Evolutionary conservation across 2,797 vertebrate species (phyloP), one percentile per base, ranked within the genome.

Genomic region (Ptychobarbus kaznakovi): DNA sequence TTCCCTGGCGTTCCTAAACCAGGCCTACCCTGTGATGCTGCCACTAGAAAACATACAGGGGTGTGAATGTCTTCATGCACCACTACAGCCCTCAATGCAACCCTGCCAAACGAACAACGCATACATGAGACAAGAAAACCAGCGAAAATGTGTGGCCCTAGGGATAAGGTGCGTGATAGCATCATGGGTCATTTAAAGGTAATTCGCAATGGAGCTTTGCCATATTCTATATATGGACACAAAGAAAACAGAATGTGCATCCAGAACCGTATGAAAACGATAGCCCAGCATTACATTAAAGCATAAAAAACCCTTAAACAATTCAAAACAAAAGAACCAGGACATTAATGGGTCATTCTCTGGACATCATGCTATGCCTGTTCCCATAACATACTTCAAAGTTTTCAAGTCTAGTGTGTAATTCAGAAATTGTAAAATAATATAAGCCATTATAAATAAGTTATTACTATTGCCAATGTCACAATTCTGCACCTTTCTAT

Each of bases 41-140:
- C 82, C 84, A 89, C 86, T 85, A 83, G 84, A 35, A 87, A 80
- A 87, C 85, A 87, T 80, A 86, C 78, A 79, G 78, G 77, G 87
- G 79, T 82, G 88, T 87, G 84, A 73, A 90, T 86, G 82, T 89
- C 84, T 89, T 89, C 63, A 88, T 85, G 87, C 87, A 85, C 70
- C 81, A 87, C 84, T 87, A 87, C 70, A 88, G 82, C 58, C 80
- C 72, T 82, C 42, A 83, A 49, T 46, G 46, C 80, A 77, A 85
- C 38, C 70, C 72, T 56, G 49, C 61, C 85, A 70, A 69, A 20
- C 20, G 84, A 53, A 73, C 20, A 81, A 42, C 1, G 7, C 58
- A 32, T 56, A 40, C 58, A 7, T 20, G 49, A 3, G 38, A n/a
- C 12, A 49, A 38, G 32, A 44, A 40, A 65, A 32, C 35, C 63